A percentile compares a stretch with the other conserved stretches of the same genome.
phyloP scores from a whole-genome alignment of 2,888 invertebrate genomes.

The Xanthorhoe designata region DNA sequence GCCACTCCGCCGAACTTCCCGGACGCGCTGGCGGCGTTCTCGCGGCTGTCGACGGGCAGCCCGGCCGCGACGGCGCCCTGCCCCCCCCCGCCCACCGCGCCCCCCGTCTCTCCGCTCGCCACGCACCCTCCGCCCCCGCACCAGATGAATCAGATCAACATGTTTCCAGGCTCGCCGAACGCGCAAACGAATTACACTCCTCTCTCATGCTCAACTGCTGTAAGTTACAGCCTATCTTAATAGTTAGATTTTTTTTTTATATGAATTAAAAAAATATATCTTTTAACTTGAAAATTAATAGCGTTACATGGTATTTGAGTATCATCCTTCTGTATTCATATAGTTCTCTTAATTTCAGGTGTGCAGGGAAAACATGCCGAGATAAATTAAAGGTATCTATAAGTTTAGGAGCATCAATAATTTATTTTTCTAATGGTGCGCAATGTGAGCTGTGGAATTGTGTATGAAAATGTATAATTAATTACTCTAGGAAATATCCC shows the following conservation, averaged over 20 bases:
- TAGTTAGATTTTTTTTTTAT: too few species aligned
- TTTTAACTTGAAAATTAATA: too few species aligned
- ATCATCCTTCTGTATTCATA: neutral
- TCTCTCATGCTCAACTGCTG: conserved; percentile 80
- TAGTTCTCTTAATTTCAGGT: conserved; percentile 58
- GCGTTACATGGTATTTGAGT: neutral
- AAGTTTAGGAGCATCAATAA: conserved; percentile 83
- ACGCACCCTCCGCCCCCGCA: conserved; percentile 71
- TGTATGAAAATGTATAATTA: conserved; percentile 73
- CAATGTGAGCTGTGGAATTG: conserved; percentile 84
- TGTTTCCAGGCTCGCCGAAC: conserved; percentile 70
- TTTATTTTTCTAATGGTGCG: conserved; percentile 86
- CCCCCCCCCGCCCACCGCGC: conserved; percentile 61
- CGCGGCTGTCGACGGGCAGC: conserved; percentile 91
- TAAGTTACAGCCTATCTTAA: conserved; percentile 51
- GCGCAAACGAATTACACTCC: conserved; percentile 73
- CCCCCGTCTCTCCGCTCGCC: conserved; percentile 78
- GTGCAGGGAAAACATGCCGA: conserved; percentile 84
- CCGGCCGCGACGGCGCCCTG: conserved; percentile 65
- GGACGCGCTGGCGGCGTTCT: conserved; percentile 94
- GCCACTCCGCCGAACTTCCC: conserved; percentile 98
- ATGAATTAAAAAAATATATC: too few species aligned
- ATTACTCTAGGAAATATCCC: conserved; percentile 71
- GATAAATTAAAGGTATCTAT: conserved; percentile 77
- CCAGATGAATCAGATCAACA: conserved; percentile 53